A percentile compares a stretch with the other conserved stretches of the same genome.
Evolutionary conservation across 2,888 invertebrate species (phyloP).

Genomic region (Macaria liturata): DNA sequence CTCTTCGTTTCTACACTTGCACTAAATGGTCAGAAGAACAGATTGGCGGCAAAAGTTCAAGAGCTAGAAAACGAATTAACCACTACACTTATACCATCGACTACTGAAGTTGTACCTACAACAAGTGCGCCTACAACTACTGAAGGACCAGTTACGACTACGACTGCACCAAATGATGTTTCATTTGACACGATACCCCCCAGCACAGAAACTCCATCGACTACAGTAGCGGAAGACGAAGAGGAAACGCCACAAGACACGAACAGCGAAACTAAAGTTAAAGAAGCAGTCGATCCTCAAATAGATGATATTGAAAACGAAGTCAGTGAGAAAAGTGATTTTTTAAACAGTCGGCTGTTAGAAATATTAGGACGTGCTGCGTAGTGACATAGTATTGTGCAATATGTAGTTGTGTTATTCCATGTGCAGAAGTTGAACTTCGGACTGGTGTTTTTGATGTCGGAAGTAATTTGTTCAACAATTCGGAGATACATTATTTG

Average conservation of each 20-base stretch:
- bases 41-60: conserved; percentile 44
- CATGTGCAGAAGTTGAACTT: too few species aligned
- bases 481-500: too few species aligned
- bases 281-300: too few species aligned
- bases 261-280: background rate
- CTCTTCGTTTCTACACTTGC: conserved; percentile 66
- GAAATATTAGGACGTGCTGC: conserved; percentile 17
- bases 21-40: conserved; percentile 61
- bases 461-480: too few species aligned
- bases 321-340: background rate
- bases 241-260: background rate
- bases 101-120: background rate
- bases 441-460: too few species aligned
- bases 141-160: background rate
- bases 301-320: too few species aligned
- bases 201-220: background rate
- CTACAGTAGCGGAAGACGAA: background rate
- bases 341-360: conserved; percentile 9
- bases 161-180: background rate
- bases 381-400: conserved; percentile 1
- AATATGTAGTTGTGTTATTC: background rate
- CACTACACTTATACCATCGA: background rate
- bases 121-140: background rate
- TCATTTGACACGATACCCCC: background rate
- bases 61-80: conserved; percentile 30